phyloP scores from a whole-genome alignment of 2,113 vertebrate genomes.

The Poeciliopsis prolifica region DNA sequence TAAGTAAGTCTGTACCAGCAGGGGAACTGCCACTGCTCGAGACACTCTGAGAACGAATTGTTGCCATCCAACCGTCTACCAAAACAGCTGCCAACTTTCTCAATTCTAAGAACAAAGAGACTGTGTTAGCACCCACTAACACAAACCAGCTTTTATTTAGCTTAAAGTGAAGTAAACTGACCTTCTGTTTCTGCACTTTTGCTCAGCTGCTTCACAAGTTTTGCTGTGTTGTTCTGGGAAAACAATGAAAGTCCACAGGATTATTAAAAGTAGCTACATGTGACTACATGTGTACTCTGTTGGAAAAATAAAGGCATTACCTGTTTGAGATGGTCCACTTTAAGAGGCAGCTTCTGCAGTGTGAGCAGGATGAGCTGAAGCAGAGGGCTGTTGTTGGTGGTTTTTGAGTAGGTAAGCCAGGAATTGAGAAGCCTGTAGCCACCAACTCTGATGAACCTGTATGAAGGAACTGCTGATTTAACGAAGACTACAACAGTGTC shows the following conservation, averaged over 20 bases:
- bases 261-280: background rate
- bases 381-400: conserved; percentile 88
- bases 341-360: conserved; percentile 92
- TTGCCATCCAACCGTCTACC: conserved; percentile 95
- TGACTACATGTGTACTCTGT: too few relatives aligned
- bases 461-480: background rate
- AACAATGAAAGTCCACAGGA: background rate
- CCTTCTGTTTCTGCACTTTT: conserved; percentile 92
- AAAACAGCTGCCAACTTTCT: conserved; percentile 89
- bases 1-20: conserved; percentile 63
- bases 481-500: too few relatives aligned
- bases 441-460: conserved; percentile 90
- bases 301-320: conserved; percentile 55
- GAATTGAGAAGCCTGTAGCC: conserved; percentile 93
- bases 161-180: conserved; percentile 51
- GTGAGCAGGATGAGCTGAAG: conserved; percentile 93
- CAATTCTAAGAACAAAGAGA: conserved; percentile 78
- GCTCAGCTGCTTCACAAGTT: conserved; percentile 95
- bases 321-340: conserved; percentile 94
- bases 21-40: conserved; percentile 73
- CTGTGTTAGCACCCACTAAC: background rate
- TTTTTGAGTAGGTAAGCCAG: conserved; percentile 92
- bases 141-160: background rate
- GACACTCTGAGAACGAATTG: conserved; percentile 92
- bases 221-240: conserved; percentile 93